phyloP scores from a whole-genome alignment of 2,888 invertebrate genomes.

The Aphrophora alni region DNA sequence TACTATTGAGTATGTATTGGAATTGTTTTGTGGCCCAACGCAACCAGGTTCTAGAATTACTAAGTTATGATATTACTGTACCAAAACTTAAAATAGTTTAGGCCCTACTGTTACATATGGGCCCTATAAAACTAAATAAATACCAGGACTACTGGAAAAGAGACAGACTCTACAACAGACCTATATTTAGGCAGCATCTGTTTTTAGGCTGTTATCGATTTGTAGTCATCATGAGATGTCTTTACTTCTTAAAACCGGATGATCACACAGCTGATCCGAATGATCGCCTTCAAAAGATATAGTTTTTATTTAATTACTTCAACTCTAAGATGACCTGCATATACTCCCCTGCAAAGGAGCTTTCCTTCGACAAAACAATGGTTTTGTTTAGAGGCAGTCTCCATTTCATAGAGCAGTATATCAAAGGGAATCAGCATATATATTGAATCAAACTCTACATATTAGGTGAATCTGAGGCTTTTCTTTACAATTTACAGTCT shows the following conservation, averaged over 20 bases:
- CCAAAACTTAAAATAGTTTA: constrained; percentile 44
- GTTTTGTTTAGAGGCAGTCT: not conserved
- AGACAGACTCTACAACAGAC: constrained; percentile 53
- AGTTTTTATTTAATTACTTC: not conserved
- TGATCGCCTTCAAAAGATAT: not conserved
- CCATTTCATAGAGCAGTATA: not conserved
- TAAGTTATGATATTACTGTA: constrained; percentile 35
- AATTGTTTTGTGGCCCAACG: not conserved
- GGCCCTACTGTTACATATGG: constrained; percentile 56
- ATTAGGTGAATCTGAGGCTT: not conserved
- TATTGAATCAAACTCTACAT: not conserved
- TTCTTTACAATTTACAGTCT: no score
- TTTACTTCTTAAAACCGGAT: no score
- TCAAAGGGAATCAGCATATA: not conserved
- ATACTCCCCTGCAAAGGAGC: not conserved
- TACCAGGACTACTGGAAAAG: constrained; percentile 55
- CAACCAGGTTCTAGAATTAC: not conserved
- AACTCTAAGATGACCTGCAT: not conserved
- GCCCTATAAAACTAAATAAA: constrained; percentile 53
- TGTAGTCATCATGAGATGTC: constrained; percentile 53
- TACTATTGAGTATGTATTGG: not conserved
- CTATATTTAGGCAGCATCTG: constrained; percentile 51
- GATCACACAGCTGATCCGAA: no score
- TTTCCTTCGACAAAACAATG: not conserved
- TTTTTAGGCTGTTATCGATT: constrained; percentile 55